Evolutionary conservation across 2,113 vertebrate genomes (phyloP).

Genomic region (Peromyscus maniculatus): DNA sequence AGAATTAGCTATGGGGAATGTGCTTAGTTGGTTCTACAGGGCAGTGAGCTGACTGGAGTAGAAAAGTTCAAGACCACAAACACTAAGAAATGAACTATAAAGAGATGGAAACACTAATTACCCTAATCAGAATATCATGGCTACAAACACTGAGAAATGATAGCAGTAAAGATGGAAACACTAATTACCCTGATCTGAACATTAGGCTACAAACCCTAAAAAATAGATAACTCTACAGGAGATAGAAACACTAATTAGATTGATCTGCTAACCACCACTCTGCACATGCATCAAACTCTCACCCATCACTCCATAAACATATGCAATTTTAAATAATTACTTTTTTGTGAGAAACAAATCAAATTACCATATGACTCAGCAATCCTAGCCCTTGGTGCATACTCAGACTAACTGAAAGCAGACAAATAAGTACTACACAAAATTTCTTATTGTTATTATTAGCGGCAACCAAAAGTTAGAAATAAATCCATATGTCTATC

Average conservation of each 20-base stretch:
- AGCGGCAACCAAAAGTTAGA: not conserved
- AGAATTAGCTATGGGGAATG: not conserved
- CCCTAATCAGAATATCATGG: not conserved
- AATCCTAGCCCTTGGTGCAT: not conserved
- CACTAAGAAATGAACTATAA: not conserved
- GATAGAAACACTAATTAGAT: not conserved
- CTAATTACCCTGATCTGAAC: not conserved
- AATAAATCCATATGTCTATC: not conserved
- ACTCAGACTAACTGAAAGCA: not conserved
- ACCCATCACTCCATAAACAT: not conserved
- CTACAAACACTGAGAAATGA: not conserved
- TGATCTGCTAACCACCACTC: not conserved
- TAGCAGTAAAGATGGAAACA: not conserved
- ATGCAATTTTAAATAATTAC: not conserved
- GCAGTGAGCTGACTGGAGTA: not conserved
- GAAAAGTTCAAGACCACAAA: not conserved
- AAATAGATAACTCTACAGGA: not conserved
- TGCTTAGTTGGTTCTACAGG: not conserved
- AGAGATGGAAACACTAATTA: not conserved
- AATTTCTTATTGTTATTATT: not conserved
- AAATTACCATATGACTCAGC: not conserved
- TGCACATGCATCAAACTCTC: not conserved
- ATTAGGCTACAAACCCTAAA: not conserved
- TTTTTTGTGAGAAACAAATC: not conserved
- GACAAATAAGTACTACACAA: not conserved